Conservation (phyloP, 1,140 invertebrate species). For the Zaprionus davidi region DNA sequence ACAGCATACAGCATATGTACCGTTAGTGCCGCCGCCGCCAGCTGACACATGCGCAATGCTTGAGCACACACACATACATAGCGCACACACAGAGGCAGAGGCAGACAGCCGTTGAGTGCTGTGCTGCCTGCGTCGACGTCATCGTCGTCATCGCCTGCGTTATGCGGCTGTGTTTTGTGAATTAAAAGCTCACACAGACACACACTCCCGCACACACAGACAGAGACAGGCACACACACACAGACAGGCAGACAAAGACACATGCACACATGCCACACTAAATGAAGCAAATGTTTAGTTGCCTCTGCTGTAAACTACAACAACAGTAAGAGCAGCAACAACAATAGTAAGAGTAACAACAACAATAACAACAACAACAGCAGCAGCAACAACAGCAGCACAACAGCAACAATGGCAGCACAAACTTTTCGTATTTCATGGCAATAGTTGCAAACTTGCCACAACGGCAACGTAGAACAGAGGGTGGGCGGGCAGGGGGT, state of each 20-base stretch:
- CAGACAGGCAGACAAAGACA: not conserved
- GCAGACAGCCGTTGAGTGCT: constrained; percentile 36
- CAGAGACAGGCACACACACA: constrained; percentile 1
- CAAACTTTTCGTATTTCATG: constrained; percentile 64
- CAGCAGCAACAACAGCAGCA: constrained; percentile 9
- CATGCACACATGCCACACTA: constrained; percentile 19
- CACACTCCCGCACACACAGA: not conserved
- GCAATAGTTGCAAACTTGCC: constrained; percentile 59
- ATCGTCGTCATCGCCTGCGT: constrained; percentile 15
- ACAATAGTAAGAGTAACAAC: not conserved
- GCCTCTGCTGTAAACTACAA: constrained; percentile 30
- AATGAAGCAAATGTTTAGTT: constrained; percentile 49
- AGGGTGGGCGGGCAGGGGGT: not conserved
- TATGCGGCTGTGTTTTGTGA: constrained; percentile 50
- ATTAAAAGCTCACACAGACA: constrained; percentile 49
- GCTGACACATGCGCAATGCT: constrained; percentile 61
- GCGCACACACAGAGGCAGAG: constrained; percentile 16
- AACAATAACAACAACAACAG: not conserved
- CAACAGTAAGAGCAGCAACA: constrained; percentile 12
- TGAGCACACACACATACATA: constrained; percentile 47
- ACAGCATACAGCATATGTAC: constrained; percentile 31
- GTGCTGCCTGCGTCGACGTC: constrained; percentile 27
- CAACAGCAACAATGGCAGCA: constrained; percentile 7
- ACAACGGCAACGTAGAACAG: not conserved
- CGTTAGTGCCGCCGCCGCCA: constrained; percentile 16